Evolutionary conservation across 1,140 invertebrate genomes (phyloP), one percentile per base, ranked within the genome.

Genomic region (Ceratitis capitata): DNA sequence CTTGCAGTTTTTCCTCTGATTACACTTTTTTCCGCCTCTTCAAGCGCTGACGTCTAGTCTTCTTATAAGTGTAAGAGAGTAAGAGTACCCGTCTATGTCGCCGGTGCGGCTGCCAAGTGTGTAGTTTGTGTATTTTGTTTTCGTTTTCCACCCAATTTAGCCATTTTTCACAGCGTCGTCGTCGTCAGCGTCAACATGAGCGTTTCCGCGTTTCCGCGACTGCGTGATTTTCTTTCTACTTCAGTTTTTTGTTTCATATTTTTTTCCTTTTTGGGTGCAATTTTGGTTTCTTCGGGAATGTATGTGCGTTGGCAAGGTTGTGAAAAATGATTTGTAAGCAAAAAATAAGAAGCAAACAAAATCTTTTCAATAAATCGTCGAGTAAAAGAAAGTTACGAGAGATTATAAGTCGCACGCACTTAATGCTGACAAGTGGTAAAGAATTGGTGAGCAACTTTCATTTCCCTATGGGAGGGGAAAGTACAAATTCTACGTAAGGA

Each of bases 401-500:
- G 69, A 78, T 78, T 78, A 78, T 78, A 78, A 78, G 45, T 78
- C 69, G 69, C 45, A 78, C 45, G 39, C 69, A 39, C 69, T 78
- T 78, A 45, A 78, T 78, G 69, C 69, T 78, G 69, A 78, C 69
- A 78, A 78, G 69, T 78, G 69, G 69, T 78, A 78, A 78, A 45
- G 69, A 35, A 39, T 78, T 35, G 69, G 69, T 78, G 69, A 45
- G 26, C 39, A 78, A 45, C 39, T 78, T 78, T 78, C n/a, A n/a
- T n/a, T n/a, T n/a, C n/a, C n/a, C n/a, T n/a, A n/a, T 64, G n/a
- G n/a, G n/a, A n/a, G 9, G 12, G 58, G 19, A n/a, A n/a, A n/a
- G 69, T 14, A 45, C 12, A 45, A 78, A 39, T 39, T 14, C 9
- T 3, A 14, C 3, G 23, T 35, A 23, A 78, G 1, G 64, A 19